These are phyloP conservation scores for Andrena camellia DNA, from an alignment of 2,888 invertebrate genomes.

Conservation along the genomic window DNA sequence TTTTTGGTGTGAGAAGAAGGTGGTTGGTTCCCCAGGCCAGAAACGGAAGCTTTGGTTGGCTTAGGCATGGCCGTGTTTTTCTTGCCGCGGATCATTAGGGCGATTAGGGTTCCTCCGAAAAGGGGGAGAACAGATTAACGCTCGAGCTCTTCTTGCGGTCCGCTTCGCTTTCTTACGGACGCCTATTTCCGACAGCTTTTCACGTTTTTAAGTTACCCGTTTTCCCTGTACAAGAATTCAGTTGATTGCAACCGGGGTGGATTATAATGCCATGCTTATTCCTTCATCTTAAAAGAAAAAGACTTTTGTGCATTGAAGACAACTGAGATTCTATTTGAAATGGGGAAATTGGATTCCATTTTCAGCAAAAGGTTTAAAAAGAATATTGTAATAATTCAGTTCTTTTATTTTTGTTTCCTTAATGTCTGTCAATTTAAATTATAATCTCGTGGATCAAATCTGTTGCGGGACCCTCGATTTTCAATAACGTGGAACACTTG, in stretches of 20 bases:
- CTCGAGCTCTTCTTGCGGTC: slow-evolving; percentile 67
- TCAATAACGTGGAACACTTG: not conserved
- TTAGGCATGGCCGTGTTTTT: slow-evolving; percentile 83
- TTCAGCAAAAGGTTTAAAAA: too few relatives aligned
- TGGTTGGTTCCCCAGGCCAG: slow-evolving; percentile 76
- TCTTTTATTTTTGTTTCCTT: not conserved
- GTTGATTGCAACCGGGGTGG: not conserved
- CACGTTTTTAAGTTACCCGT: slow-evolving; percentile 40
- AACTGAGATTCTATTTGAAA: too few relatives aligned
- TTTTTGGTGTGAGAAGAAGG: slow-evolving; percentile 74
- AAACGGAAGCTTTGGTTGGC: slow-evolving; percentile 81
- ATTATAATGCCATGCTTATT: slow-evolving; percentile 9
- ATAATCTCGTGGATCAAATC: not conserved
- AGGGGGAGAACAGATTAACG: slow-evolving; percentile 83
- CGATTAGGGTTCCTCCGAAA: slow-evolving; percentile 83
- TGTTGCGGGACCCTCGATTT: not conserved
- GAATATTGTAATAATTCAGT: not conserved
- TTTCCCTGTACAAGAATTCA: not conserved
- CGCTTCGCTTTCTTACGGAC: slow-evolving; percentile 62
- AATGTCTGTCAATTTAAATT: not conserved
- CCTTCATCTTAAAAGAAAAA: not conserved
- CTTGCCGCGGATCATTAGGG: slow-evolving; percentile 84
- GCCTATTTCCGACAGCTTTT: slow-evolving; percentile 39
- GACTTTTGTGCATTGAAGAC: too few relatives aligned
- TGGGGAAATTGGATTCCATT: too few relatives aligned